A percentile compares a stretch with the other conserved stretches of the same genome.
Evolutionary conservation across 2,888 invertebrate genomes (phyloP).

Genomic region (Ophion obscuratus): DNA sequence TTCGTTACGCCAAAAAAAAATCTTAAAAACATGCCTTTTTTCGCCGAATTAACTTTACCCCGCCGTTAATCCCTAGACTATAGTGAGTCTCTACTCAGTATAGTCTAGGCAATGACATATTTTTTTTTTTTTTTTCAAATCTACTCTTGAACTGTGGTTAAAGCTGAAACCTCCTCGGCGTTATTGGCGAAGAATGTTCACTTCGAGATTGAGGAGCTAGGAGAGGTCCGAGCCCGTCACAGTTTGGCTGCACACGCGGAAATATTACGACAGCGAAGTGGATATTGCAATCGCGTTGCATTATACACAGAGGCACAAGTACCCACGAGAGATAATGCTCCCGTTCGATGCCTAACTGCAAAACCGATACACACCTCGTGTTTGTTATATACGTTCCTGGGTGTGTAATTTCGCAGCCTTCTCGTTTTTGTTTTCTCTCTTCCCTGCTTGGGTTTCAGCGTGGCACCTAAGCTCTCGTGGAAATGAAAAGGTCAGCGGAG

Average conservation of each 20-base stretch:
- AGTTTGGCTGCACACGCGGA: conserved; percentile 28
- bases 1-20: too few relatives aligned
- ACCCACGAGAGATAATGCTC: conserved; percentile 34
- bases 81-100: too few relatives aligned
- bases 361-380: conserved; percentile 16
- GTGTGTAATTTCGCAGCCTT: conserved; percentile 54
- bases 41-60: too few relatives aligned
- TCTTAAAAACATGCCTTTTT: too few relatives aligned
- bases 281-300: background rate
- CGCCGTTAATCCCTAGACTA: too few relatives aligned
- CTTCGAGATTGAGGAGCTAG: background rate
- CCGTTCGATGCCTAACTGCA: conserved; percentile 20
- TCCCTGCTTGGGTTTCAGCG: conserved; percentile 4
- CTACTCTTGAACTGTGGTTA: too few relatives aligned
- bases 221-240: conserved; percentile 10
- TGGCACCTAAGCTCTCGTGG: background rate
- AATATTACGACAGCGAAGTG: conserved; percentile 37
- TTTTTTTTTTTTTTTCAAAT: too few relatives aligned
- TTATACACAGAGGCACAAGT: conserved; percentile 8
- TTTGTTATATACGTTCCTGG: conserved; percentile 12
- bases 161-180: too few relatives aligned
- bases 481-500: conserved; percentile 59
- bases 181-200: conserved; percentile 15
- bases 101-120: too few relatives aligned
- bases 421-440: background rate